Evolutionary conservation across 2,888 invertebrate species (phyloP), one percentile per base, ranked within the genome.

Genomic region (Pherbina coryleti): DNA sequence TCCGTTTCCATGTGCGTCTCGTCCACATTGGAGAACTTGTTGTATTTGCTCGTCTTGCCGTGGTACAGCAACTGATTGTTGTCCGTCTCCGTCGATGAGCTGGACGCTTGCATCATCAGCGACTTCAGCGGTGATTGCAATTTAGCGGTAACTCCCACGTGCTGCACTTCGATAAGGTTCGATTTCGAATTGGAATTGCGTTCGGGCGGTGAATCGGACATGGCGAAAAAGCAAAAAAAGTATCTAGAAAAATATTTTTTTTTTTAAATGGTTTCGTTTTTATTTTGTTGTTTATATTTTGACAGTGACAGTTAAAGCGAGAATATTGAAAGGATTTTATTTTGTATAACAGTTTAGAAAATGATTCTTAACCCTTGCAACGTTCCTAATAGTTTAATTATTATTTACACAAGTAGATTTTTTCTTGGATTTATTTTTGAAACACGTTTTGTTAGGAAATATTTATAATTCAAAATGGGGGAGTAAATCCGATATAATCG

Each of bases 131-230:
- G 89, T 0, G 88, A 88, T 28, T 85, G 83, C 71, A 88, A 28
- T 71, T 88, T 87, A 22, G 89, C 88, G 11, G 88, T 88, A 0
- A 88, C 88, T 1, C 88, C 88, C 22, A 88, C 88, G 81, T 88
- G 88, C 14, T 87, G 84, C 5, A 87, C 86, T 76, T 87, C 84
- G 73, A 87, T 87, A 25, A 87, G 82, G 64, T 87, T 85, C 4
- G 87, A 84, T 62, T 86, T 84, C 1, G 82, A 84, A 57, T 81
- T 82, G 8, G 87, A 86, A 75, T 84, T 84, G 25, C 81, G 78
- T 67, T 85, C 87, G 19, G 67, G 73, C 25, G 82, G 84, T n/a
- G 82, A 79, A n/a, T 87, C 87, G 19, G 85, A 86, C 88, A 87
- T 87, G 11, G 2, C 34, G 53, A 37, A 34, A 44, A 44, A 9